These are phyloP conservation scores for Atlantisia rogersi DNA, from an alignment of 2,113 vertebrate genomes.

Conservation along the genomic window DNA sequence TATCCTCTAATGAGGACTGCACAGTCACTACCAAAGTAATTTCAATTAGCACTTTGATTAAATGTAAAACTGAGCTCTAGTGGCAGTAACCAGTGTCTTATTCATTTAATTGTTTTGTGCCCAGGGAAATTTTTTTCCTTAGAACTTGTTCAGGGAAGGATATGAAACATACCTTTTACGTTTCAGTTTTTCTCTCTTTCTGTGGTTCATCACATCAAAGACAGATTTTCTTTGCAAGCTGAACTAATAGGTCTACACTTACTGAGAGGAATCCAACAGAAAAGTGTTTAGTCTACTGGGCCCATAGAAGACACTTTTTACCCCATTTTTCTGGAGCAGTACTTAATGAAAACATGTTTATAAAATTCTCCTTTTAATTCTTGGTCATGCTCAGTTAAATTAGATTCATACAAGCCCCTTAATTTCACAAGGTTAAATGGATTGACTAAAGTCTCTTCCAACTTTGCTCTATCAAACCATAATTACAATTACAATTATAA, in stretches of 20 bases:
- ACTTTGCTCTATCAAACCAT: background rate
- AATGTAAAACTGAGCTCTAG: background rate
- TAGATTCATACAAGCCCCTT: background rate
- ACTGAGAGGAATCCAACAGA: background rate
- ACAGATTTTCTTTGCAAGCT: background rate
- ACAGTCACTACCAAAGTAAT: background rate
- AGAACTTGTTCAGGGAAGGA: background rate
- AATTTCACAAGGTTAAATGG: background rate
- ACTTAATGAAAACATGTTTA: background rate
- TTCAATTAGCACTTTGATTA: background rate
- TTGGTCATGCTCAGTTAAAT: background rate
- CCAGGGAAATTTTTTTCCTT: background rate
- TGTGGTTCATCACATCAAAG: rapidly evolving
- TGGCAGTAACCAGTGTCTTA: background rate
- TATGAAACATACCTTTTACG: background rate
- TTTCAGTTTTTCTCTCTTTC: background rate
- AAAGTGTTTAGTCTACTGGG: background rate
- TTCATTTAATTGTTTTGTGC: background rate
- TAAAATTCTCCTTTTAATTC: background rate
- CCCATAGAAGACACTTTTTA: background rate
- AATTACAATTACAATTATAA: background rate
- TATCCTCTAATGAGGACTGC: background rate
- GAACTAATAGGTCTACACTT: background rate
- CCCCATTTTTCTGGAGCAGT: background rate
- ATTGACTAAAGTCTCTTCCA: background rate